phyloP scores from a whole-genome alignment of 1,140 invertebrate genomes.

The Mycetomoellerius zeteki region DNA sequence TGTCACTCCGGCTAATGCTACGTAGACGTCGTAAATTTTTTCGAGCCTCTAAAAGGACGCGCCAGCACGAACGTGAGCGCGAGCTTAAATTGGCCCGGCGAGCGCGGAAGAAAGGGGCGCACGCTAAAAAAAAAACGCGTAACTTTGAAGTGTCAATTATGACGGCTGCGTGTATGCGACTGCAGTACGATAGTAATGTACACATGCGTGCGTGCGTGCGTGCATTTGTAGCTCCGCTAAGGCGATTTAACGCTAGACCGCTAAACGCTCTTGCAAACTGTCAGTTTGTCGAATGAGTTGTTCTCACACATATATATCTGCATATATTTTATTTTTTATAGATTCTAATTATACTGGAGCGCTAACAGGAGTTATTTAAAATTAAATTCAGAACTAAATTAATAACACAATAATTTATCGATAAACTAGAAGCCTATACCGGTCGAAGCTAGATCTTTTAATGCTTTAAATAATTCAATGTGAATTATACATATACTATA shows the following conservation, averaged over 20 bases:
- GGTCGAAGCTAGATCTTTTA: no score
- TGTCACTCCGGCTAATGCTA: conserved; percentile 47
- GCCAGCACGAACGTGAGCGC: conserved; percentile 31
- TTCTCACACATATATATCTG: background rate
- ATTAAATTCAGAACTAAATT: background rate
- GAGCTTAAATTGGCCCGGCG: conserved; percentile 39
- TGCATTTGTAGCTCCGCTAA: conserved; percentile 6
- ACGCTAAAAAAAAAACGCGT: background rate
- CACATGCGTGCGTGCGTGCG: conserved; percentile 33
- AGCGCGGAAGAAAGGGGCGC: conserved; percentile 40
- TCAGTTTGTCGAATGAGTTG: background rate
- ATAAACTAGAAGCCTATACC: no score
- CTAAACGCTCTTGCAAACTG: background rate
- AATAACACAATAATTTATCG: no score
- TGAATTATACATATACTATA: no score
- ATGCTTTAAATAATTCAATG: no score
- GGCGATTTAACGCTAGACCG: conserved; percentile 30
- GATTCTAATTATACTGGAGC: background rate
- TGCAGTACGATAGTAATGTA: conserved; percentile 35
- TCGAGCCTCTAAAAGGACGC: conserved; percentile 38
- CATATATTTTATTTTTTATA: background rate
- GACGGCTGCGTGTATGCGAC: conserved; percentile 38
- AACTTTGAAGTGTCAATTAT: conserved; percentile 63
- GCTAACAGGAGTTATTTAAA: background rate
- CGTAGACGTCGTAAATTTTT: conserved; percentile 54